These are phyloP conservation scores for Mormyrops boulengeri DNA, from an alignment of 2,797 vertebrate genomes.

Conservation along the genomic window DNA sequence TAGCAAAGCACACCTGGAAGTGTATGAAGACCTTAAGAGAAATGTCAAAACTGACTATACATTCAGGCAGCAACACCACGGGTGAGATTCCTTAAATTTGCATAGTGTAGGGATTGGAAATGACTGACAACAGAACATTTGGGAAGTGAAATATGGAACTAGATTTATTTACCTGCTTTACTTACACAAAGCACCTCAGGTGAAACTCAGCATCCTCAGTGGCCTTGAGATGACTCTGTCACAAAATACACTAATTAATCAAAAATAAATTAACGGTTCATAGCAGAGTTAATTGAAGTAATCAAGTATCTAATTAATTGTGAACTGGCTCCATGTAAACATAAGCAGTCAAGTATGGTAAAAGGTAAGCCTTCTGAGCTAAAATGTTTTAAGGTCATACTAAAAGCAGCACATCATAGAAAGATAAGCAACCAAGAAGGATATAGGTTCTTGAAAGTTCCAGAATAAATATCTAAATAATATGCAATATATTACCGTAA, in stretches of 20 bases:
- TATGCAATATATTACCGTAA: background rate
- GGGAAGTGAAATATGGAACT: background rate
- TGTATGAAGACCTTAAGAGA: background rate
- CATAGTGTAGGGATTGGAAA: background rate
- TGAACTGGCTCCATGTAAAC: background rate
- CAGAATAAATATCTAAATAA: background rate
- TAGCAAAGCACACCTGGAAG: background rate
- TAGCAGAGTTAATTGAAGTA: slow-evolving; percentile 6
- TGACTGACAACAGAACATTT: background rate
- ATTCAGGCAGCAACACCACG: background rate
- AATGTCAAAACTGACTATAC: background rate
- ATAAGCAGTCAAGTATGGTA: background rate
- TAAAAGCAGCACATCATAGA: background rate
- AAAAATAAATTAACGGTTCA: slow-evolving; percentile 3
- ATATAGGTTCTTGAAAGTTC: background rate
- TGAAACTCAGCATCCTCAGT: background rate
- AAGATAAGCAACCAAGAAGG: background rate
- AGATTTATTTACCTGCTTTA: background rate
- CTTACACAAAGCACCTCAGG: background rate
- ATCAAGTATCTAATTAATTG: slow-evolving; percentile 11
- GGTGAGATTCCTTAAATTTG: background rate
- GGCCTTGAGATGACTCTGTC: background rate
- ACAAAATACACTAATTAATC: slow-evolving; percentile 12
- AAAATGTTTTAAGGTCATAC: background rate
- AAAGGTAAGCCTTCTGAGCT: background rate